phyloP scores from a whole-genome alignment of 2,888 invertebrate species.

The Epistrophe grossulariae region DNA sequence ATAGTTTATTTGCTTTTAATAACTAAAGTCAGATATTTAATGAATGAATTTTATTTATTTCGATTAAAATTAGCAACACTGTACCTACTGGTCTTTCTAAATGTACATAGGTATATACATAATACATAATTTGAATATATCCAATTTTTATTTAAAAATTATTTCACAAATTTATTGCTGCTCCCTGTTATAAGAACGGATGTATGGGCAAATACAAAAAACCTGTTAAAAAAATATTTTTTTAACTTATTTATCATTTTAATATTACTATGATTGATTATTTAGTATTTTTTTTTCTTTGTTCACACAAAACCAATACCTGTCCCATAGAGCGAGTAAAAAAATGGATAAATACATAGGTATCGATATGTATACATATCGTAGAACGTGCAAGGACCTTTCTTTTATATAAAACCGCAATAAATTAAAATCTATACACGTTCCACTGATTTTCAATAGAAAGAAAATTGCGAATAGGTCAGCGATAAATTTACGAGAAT shows the following conservation, averaged over 20 bases:
- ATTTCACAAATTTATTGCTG: too few species aligned
- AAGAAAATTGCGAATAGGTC: conserved; percentile 72
- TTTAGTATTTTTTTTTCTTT: background rate
- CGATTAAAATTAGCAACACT: too few species aligned
- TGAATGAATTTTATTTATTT: too few species aligned
- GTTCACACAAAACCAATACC: conserved; percentile 3
- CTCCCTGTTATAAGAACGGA: too few species aligned
- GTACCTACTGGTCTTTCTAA: too few species aligned
- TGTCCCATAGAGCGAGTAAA: background rate
- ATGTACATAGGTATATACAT: too few species aligned
- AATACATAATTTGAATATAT: too few species aligned
- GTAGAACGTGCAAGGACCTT: conserved; percentile 22
- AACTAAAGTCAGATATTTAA: too few species aligned
- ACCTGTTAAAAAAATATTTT: background rate
- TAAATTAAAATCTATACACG: conserved; percentile 54
- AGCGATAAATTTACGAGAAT: conserved; percentile 73
- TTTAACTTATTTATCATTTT: background rate
- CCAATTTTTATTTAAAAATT: too few species aligned
- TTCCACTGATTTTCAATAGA: conserved; percentile 72
- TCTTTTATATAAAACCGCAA: conserved; percentile 30
- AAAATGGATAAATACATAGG: background rate
- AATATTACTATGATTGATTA: background rate
- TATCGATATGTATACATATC: background rate
- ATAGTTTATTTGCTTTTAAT: too few species aligned
- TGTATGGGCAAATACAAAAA: too few species aligned